A percentile compares a stretch with the other conserved stretches of the same genome.
These are phyloP conservation scores for Lithophane leautieri DNA, from an alignment of 2,888 invertebrate genomes.

Conservation along the genomic window DNA sequence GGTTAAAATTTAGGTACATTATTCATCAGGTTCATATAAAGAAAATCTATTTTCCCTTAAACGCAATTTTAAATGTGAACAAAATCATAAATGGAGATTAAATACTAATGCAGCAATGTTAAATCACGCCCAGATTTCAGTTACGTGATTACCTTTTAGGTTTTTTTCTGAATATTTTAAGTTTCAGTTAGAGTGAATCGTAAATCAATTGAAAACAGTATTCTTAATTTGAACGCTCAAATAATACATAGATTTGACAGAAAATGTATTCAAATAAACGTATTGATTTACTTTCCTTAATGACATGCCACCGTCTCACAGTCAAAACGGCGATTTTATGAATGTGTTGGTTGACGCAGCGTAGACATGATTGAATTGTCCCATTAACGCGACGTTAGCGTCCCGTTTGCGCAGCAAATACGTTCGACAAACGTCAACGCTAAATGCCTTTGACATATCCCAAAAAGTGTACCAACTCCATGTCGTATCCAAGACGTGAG, in stretches of 20 bases:
- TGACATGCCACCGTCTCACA: background rate
- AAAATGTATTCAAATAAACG: background rate
- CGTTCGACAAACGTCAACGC: too few relatives aligned
- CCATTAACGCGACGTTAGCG: background rate
- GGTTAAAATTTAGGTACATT: background rate
- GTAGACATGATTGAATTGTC: background rate
- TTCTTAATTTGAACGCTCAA: too few relatives aligned
- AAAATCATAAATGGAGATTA: conserved; percentile 55
- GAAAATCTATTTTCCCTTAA: background rate
- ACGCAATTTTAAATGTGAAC: conserved; percentile 32
- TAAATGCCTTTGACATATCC: background rate
- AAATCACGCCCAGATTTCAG: conserved; percentile 47
- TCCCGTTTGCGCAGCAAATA: background rate
- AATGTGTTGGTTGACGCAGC: too few relatives aligned
- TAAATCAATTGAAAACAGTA: too few relatives aligned
- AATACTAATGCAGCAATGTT: conserved; percentile 57
- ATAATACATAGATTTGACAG: too few relatives aligned
- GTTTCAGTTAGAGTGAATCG: too few relatives aligned
- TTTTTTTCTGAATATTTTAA: too few relatives aligned
- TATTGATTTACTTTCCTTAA: background rate
- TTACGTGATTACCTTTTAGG: too few relatives aligned
- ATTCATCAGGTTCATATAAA: background rate
- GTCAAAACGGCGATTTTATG: too few relatives aligned
- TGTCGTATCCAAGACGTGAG: conserved; percentile 40
- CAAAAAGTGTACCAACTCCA: background rate